These are phyloP conservation scores for Cephus sareptanus DNA, from an alignment of 2,888 invertebrate species.

Conservation along the genomic window DNA sequence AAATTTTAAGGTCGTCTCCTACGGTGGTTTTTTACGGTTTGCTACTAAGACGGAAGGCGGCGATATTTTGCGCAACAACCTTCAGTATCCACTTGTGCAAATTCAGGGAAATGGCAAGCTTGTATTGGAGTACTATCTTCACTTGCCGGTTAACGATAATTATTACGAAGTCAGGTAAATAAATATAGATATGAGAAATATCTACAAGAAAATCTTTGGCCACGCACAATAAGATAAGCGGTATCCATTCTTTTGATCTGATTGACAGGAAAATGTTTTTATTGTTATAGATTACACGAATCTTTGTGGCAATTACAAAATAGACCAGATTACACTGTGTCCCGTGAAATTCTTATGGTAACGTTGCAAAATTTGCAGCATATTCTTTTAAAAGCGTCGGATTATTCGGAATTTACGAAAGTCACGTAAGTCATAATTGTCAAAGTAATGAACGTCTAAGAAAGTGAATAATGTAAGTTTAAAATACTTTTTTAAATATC, in stretches of 20 bases:
- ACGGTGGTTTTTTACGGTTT: constrained; percentile 90
- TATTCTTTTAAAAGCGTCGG: constrained; percentile 80
- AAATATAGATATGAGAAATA: constrained; percentile 22
- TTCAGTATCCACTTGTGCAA: constrained; percentile 82
- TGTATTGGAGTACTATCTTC: constrained; percentile 78
- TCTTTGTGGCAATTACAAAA: constrained; percentile 79
- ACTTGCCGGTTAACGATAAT: constrained; percentile 54
- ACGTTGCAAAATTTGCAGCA: constrained; percentile 88
- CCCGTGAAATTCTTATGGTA: constrained; percentile 87
- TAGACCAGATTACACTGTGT: constrained; percentile 71
- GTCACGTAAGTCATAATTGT: constrained; percentile 66
- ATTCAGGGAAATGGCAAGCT: constrained; percentile 82
- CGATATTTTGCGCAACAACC: constrained; percentile 69
- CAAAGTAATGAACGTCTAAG: neutral
- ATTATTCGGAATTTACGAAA: constrained; percentile 72
- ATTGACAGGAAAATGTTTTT: neutral
- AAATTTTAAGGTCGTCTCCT: constrained; percentile 78
- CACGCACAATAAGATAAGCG: constrained; percentile 7
- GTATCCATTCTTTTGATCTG: constrained; percentile 2
- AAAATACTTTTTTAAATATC: constrained; percentile 10
- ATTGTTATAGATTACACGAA: constrained; percentile 74
- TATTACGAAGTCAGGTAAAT: constrained; percentile 69
- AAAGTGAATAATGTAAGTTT: neutral
- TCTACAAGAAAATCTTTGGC: neutral
- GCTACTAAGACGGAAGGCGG: constrained; percentile 76